These are phyloP conservation scores for Poeciliopsis turneri DNA, from an alignment of 2,797 vertebrate species.

Conservation along the genomic window DNA sequence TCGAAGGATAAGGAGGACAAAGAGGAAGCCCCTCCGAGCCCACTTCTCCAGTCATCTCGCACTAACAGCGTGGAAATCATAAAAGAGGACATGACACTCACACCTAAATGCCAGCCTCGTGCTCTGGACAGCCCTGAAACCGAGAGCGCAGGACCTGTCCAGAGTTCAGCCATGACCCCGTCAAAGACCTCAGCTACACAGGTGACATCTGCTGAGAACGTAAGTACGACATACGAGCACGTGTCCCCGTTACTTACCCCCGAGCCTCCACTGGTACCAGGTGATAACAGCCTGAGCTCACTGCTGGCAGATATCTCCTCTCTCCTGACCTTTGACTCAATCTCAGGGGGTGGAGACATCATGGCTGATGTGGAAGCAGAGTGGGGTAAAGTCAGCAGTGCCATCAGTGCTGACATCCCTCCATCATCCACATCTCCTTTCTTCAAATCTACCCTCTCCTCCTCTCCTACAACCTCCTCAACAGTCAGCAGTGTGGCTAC, in stretches of 20 bases:
- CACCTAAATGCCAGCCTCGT: slow-evolving; percentile 74
- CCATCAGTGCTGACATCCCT: slow-evolving; percentile 60
- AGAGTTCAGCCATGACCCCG: slow-evolving; percentile 53
- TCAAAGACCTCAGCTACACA: slow-evolving; percentile 39
- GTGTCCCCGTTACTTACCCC: slow-evolving; percentile 76
- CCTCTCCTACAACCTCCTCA: slow-evolving; percentile 39
- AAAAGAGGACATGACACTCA: slow-evolving; percentile 82
- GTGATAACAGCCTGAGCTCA: slow-evolving; percentile 87
- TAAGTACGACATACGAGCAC: slow-evolving; percentile 55
- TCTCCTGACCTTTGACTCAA: slow-evolving; percentile 97
- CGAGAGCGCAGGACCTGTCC: slow-evolving; percentile 36
- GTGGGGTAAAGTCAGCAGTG: slow-evolving; percentile 81
- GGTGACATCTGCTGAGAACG: slow-evolving; percentile 27
- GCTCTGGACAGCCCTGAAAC: slow-evolving; percentile 64
- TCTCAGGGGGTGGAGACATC: slow-evolving; percentile 93
- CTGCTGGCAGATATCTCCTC: slow-evolving; percentile 98
- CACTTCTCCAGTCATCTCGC: slow-evolving; percentile 81
- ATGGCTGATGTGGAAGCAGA: slow-evolving; percentile 94
- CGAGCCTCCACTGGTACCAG: slow-evolving; percentile 84
- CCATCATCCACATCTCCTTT: slow-evolving; percentile 45
- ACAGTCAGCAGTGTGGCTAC: slow-evolving; percentile 31
- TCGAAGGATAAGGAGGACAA: slow-evolving; percentile 85
- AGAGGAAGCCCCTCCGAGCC: slow-evolving; percentile 79
- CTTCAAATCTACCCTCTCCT: slow-evolving; percentile 59
- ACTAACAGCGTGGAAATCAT: slow-evolving; percentile 85